Base-by-base conservation (phyloP, 2,113 vertebrate species). In the Holacanthus passer region DNA sequence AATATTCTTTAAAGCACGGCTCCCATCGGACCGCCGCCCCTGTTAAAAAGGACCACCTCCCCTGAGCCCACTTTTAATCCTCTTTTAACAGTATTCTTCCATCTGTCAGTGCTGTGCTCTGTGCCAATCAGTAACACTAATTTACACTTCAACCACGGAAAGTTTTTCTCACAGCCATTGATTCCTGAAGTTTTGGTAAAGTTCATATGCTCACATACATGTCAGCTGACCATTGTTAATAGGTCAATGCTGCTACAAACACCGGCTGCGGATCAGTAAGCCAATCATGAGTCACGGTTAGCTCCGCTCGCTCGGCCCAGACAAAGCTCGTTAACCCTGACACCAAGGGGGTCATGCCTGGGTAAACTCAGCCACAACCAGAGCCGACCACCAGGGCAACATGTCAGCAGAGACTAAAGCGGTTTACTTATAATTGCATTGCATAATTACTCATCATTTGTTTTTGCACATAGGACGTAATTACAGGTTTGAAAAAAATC, bases 311-410 rank as follows among this genome's bases (percentile, higher is more conserved):
- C 50, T 60, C 69, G 63, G 64, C 52, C 62, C 60, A 78, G 19
- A 81, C 88, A 59, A 69, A 82, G 85, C 88, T 81, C 71, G 72
- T 87, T 90, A 87, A 86, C 82, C 37, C 69, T 81, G 75, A 82
- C 13, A 72, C 67, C 7, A 7, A 1, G 39, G 47, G 31, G 19
- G 50, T 70, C 4, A 64, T 14, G 52, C 59, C n/a, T 67, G 56
- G 20, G 39, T 43, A 24, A 72, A 72, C 37, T 65, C 62, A 53
- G 24, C 79, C 32, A 45, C 52, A 52, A 45, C 14, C 47, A 68
- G 31, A 68, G 66, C 17, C 59, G 62, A 76, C 81, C 78, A 81
- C 65, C 45, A 19, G 37, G 37, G 13, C 50, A 76, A 27, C 17
- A 52, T 71, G 67, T 71, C 81, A 68, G 45, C 13, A 31, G 11